phyloP scores from a whole-genome alignment of 1,140 invertebrate genomes.

The Dreissena polymorpha region DNA sequence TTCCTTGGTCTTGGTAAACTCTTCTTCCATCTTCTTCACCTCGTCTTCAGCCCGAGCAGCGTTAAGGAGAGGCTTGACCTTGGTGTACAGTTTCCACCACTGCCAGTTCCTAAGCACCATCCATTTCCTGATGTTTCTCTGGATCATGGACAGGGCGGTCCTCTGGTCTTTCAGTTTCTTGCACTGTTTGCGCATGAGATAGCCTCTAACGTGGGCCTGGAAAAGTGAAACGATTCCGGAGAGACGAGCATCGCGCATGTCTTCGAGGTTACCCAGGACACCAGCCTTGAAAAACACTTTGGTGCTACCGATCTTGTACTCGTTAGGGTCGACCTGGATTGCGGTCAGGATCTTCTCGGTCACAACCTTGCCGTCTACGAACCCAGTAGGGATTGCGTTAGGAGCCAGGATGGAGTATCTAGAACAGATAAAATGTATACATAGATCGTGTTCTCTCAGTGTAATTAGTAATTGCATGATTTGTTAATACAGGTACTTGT shows the following conservation, averaged over 20 bases:
- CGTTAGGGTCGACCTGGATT: conserved; percentile 90
- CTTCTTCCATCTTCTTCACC: conserved; percentile 97
- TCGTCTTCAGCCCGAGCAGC: conserved; percentile 98
- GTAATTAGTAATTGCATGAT: too few relatives aligned
- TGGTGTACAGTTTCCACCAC: conserved; percentile 99
- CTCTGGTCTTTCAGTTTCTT: conserved; percentile 98
- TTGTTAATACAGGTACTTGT: too few relatives aligned
- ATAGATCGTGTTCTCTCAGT: too few relatives aligned
- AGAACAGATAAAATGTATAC: background rate
- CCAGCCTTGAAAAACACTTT: conserved; percentile 99
- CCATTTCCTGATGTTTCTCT: conserved; percentile 99
- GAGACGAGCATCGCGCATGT: conserved; percentile 98
- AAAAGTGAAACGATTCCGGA: conserved; percentile 98
- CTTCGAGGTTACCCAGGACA: conserved; percentile 99
- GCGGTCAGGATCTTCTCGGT: conserved; percentile 89
- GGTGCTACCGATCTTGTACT: conserved; percentile 96
- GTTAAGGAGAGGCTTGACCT: conserved; percentile 98
- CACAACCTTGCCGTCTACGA: conserved; percentile 88
- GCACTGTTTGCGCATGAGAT: conserved; percentile 92
- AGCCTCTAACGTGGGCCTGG: conserved; percentile 94
- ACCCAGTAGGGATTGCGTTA: conserved; percentile 86
- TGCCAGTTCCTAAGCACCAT: conserved; percentile 98
- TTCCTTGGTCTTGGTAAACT: conserved; percentile 95
- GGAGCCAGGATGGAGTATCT: conserved; percentile 99
- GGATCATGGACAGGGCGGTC: conserved; percentile 96